Base-by-base conservation (phyloP, 2,113 vertebrate genomes). In the Pholis gunnellus region DNA sequence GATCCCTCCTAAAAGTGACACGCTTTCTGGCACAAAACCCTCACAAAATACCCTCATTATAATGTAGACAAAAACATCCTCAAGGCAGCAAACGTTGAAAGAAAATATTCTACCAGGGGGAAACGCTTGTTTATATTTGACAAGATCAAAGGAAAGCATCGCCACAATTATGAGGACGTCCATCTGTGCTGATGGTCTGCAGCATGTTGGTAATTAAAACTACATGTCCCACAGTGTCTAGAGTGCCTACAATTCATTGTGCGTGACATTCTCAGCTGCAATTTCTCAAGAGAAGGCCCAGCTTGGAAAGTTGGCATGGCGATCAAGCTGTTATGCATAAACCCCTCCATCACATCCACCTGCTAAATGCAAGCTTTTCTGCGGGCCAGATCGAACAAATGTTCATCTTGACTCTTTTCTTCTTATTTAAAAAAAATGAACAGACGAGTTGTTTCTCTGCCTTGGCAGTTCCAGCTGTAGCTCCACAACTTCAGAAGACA, bases 121-220 rank as follows among this genome's bases (percentile, higher is more conserved):
- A 71, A 72, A 68, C 46, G 52, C 7, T 59, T 59, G 31, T 69
- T 68, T 74, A 27, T 40, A 50, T 73, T 40, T 70, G 34, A 78
- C 59, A 50, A 59, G 22, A 67, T 79, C 69, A 60, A 64, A 76
- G 15, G 9, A 57, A 48, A 84, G 15, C 22, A 2, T 36, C 66
- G 6, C 69, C 66, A 61, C 52, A 60, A 59, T 76, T 69, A 76
- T 66, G 18, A 69, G 42, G 72, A n/a, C 9, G 44, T 40, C 70
- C 82, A 82, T 84, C 76, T 84, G 81, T 61, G 73, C 68, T 77
- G 50, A 29, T 20, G 6, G 52, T 69, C 34, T 79, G 46, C 71
- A 75, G 31, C 81, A 46, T 17, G 29, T 40, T 59, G 60, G 64
- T 57, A 73, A 75, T 85, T 78, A 81, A 80, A 80, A 71, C 63